Evolutionary conservation across 1,140 invertebrate genomes (phyloP), one percentile per base, ranked within the genome.

Genomic region (Cotesia typhae): DNA sequence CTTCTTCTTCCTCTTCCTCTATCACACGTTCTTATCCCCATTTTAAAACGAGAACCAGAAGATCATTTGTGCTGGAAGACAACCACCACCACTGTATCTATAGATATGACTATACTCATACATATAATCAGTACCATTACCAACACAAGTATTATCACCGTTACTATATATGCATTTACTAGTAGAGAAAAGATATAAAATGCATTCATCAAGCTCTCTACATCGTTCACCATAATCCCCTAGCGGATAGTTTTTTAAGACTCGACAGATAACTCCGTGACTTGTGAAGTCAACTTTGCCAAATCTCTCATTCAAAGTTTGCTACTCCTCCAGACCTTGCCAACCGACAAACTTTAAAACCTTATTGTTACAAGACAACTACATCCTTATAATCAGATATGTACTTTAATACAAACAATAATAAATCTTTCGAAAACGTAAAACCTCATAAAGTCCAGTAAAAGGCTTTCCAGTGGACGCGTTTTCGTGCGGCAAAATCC

Each of bases 131-230:
- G 41, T 47, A 47, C 41, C 41, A 10, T 6, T 47, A 47, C 17
- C 65, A 52, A 14, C 47, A 73, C 73, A 72, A 67, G 68, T 57
- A 75, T 70, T 75, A 77, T 47, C 41, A 7, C 41, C 3, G 10
- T 47, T 47, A 47, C 41, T 47, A 47, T 47, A 47, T 47, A 47
- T 47, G 6, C 41, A 47, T 47, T 10, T 47, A 73, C 75, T 59
- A 73, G 28, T 28, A 74, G 67, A 61, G 74, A 78, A 76, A 82
- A 83, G 74, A 83, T 81, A 77, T 79, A 81, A 81, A 82, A 78
- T 77, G 78, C 77, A 83, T 82, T 77, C 78, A 76, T 82, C 80
- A 79, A 76, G 76, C 77, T 77, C 67, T 55, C 70, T 72, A 79
- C 76, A 75, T 67, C 59, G 67, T 61, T 61, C 37, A 17, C 4